phyloP scores from a whole-genome alignment of 2,888 invertebrate genomes.

The Elegia similella region DNA sequence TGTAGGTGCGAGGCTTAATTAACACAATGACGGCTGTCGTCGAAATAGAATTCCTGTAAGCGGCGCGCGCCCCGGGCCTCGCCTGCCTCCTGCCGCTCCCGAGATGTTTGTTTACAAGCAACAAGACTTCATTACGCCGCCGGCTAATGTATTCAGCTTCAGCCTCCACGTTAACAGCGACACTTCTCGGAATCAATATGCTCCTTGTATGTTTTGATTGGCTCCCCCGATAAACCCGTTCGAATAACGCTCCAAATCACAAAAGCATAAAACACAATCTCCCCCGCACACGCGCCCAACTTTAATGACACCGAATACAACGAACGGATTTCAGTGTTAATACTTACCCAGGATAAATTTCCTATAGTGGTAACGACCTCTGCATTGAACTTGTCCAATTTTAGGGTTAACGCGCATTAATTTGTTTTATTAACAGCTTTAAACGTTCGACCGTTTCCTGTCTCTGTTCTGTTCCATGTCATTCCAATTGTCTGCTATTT shows the following conservation, averaged over 20 bases:
- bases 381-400: constrained; percentile 81
- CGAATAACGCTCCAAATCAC: constrained; percentile 52
- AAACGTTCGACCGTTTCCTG: constrained; percentile 76
- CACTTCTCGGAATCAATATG: constrained; percentile 82
- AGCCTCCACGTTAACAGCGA: constrained; percentile 82
- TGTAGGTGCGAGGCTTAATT: constrained; percentile 80
- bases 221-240: constrained; percentile 53
- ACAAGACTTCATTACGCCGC: constrained; percentile 81
- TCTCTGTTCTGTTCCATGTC: constrained; percentile 53
- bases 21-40: constrained; percentile 78
- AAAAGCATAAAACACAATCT: constrained; percentile 59
- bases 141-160: constrained; percentile 82
- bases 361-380: constrained; percentile 79
- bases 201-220: constrained; percentile 82
- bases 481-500: constrained; percentile 54
- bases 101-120: constrained; percentile 79
- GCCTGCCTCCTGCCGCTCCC: constrained; percentile 35
- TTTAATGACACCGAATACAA: constrained; percentile 79
- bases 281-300: constrained; percentile 41
- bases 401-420: constrained; percentile 78
- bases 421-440: constrained; percentile 78
- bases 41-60: constrained; percentile 80
- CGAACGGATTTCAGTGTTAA: constrained; percentile 81
- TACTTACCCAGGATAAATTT: constrained; percentile 77
- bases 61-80: constrained; percentile 67